Conservation (phyloP, 2,113 vertebrate species). For the Engystomops pustulosus region DNA sequence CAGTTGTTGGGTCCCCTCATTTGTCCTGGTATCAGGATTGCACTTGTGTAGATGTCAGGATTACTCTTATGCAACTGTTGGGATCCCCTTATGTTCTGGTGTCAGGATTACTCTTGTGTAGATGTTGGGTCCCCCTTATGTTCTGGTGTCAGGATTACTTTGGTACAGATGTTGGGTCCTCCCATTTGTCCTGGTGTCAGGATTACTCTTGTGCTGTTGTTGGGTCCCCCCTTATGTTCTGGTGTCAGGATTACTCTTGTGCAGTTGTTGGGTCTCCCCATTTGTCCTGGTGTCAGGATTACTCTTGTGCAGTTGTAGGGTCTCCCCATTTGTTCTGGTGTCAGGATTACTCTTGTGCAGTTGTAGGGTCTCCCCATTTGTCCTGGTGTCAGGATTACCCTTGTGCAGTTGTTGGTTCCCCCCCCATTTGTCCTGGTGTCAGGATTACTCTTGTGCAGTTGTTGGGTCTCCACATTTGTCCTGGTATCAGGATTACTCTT, state of each 20-base stretch:
- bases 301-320: no score
- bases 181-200: background rate
- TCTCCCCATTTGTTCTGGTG: no score
- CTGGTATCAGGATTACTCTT: background rate
- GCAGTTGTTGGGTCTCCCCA: no score
- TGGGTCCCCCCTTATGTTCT: background rate
- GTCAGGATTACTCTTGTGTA: constrained; percentile 62
- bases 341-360: no score
- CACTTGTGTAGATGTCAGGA: background rate
- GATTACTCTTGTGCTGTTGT: background rate
- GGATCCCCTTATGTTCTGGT: background rate
- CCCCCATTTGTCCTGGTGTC: no score
- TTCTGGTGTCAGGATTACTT: background rate
- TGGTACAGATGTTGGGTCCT: no score
- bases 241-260: no score
- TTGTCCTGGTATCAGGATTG: background rate
- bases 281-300: no score
- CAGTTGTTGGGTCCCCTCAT: background rate
- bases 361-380: no score
- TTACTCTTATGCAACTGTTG: no score
- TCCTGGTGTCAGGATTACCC: background rate
- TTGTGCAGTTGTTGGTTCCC: background rate
- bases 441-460: no score
- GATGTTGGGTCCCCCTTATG: background rate
- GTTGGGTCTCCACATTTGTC: background rate